phyloP scores from a whole-genome alignment of 2,888 invertebrate genomes.

The Odontocolon sp. region DNA sequence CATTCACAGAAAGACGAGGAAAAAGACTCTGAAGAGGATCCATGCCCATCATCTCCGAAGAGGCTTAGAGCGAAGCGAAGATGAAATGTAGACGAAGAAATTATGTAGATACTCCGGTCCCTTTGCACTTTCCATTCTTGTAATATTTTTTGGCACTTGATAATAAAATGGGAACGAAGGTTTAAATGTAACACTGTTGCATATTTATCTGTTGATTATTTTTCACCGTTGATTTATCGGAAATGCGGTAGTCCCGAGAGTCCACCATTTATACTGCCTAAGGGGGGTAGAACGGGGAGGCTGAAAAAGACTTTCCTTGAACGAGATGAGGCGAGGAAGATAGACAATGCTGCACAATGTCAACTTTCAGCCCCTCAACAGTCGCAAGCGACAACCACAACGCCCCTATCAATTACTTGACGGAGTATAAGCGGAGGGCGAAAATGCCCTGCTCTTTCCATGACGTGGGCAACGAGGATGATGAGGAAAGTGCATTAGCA shows the following conservation, averaged over 20 bases:
- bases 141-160: background rate
- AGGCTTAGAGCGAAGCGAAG: constrained; percentile 47
- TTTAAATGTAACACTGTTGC: background rate
- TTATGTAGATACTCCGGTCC: background rate
- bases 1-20: constrained; percentile 23
- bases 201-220: background rate
- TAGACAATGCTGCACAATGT: constrained; percentile 49
- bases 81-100: constrained; percentile 38
- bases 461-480: constrained; percentile 14
- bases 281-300: constrained; percentile 19
- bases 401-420: constrained; percentile 59
- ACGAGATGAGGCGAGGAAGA: constrained; percentile 43
- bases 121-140: background rate
- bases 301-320: constrained; percentile 37
- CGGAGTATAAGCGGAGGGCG: constrained; percentile 5
- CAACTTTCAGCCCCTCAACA: constrained; percentile 45
- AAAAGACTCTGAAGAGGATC: constrained; percentile 37
- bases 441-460: constrained; percentile 20
- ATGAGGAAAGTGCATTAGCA: constrained; percentile 31
- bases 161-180: background rate
- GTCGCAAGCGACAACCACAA: constrained; percentile 44
- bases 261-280: no score
- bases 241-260: no score
- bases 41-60: constrained; percentile 51
- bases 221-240: no score